A percentile compares a stretch with the other conserved stretches of the same genome.
Conservation (phyloP, 2,113 vertebrate species). For the Mugil cephalus region DNA sequence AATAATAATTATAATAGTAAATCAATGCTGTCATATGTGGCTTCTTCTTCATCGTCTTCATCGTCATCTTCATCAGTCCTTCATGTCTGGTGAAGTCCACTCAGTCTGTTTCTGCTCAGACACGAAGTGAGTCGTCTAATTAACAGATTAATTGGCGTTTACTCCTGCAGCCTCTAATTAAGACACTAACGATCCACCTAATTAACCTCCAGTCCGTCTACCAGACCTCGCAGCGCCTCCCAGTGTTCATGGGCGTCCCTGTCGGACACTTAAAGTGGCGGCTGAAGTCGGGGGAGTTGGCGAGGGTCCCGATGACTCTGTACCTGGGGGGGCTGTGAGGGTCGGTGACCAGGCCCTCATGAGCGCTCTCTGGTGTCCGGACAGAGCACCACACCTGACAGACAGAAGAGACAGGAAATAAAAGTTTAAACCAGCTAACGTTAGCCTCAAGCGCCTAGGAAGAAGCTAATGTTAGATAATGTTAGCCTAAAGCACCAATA, state of each 20-base stretch:
- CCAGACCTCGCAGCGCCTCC: constrained; percentile 96
- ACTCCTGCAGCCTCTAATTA: constrained; percentile 26
- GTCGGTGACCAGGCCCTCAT: constrained; percentile 96
- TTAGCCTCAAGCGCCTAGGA: no score
- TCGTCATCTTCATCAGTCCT: constrained; percentile 32
- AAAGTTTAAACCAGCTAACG: no score
- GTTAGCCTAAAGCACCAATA: no score
- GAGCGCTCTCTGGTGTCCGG: constrained; percentile 95
- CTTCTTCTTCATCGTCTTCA: constrained; percentile 15
- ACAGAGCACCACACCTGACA: constrained; percentile 97
- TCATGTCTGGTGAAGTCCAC: constrained; percentile 29
- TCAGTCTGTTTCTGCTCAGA: constrained; percentile 28
- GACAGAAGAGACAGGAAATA: background rate
- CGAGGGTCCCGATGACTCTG: constrained; percentile 95
- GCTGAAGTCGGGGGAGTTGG: constrained; percentile 96
- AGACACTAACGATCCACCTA: constrained; percentile 31
- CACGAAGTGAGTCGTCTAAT: constrained; percentile 43
- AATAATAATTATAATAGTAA: constrained; percentile 42
- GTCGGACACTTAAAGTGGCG: constrained; percentile 91
- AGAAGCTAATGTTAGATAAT: no score
- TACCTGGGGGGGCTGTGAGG: constrained; percentile 96
- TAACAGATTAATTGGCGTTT: constrained; percentile 35
- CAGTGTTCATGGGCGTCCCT: constrained; percentile 95
- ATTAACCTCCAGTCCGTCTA: constrained; percentile 72
- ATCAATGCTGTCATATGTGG: constrained; percentile 20